Conservation (phyloP, 2,797 vertebrate genomes). For the Crax fasciolata region DNA sequence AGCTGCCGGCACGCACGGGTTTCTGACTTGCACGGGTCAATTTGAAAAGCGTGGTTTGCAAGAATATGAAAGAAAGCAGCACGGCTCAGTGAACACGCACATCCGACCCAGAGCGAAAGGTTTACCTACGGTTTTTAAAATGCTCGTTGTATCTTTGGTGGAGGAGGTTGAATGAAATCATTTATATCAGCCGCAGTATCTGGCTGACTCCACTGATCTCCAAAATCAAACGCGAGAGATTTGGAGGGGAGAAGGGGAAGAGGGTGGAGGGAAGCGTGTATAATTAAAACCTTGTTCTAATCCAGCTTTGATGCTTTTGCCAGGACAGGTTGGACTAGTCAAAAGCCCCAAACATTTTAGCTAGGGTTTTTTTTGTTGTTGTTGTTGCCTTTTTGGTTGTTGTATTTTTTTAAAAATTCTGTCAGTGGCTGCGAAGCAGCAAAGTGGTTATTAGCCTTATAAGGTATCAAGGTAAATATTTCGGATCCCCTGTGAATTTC, state of each 20-base stretch:
- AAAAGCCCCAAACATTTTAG: slow-evolving; percentile 62
- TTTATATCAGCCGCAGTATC: slow-evolving; percentile 62
- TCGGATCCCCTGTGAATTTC: slow-evolving; percentile 40
- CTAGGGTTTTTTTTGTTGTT: slow-evolving; percentile 2
- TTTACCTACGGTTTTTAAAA: slow-evolving; percentile 4
- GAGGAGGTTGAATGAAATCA: slow-evolving; percentile 63
- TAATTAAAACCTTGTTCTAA: slow-evolving; percentile 78
- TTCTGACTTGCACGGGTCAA: slow-evolving; percentile 37
- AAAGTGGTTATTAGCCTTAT: slow-evolving; percentile 62
- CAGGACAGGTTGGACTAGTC: slow-evolving; percentile 67
- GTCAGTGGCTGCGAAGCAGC: slow-evolving; percentile 45
- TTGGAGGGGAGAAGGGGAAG: slow-evolving; percentile 6
- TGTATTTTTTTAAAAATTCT: background rate
- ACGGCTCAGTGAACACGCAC: background rate
- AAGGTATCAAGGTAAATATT: slow-evolving; percentile 69
- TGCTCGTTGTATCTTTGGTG: slow-evolving; percentile 13
- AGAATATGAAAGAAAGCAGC: slow-evolving; percentile 1
- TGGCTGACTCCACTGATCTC: slow-evolving; percentile 62
- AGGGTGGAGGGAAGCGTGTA: background rate
- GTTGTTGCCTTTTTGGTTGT: background rate
- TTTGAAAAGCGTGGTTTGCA: background rate
- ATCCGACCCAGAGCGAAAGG: background rate
- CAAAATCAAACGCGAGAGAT: slow-evolving; percentile 57
- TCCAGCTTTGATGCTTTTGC: slow-evolving; percentile 71
- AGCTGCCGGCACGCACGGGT: background rate